Evolutionary conservation across 2,888 invertebrate genomes (phyloP).

Genomic region (Polydrusus tereticollis): DNA sequence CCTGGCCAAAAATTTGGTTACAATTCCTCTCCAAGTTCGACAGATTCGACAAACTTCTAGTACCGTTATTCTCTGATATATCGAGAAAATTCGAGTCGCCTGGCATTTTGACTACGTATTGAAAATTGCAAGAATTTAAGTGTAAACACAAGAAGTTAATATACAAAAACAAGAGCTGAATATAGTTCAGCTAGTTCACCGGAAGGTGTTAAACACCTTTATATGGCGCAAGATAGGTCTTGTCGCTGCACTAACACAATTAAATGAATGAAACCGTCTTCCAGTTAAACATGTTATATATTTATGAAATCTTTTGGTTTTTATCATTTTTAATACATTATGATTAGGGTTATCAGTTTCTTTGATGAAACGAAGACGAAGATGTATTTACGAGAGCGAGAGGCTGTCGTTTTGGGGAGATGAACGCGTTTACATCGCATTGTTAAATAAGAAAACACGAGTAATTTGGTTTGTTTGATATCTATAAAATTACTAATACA

Average conservation of each 20-base stretch:
- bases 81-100: conserved; percentile 5
- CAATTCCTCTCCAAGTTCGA: conserved; percentile 59
- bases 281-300: conserved; percentile 22
- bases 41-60: conserved; percentile 35
- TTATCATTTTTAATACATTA: conserved; percentile 27
- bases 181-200: too few species aligned
- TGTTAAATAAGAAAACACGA: too few species aligned
- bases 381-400: conserved; percentile 1
- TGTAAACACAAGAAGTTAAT: too few species aligned
- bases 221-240: not conserved
- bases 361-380: conserved; percentile 31
- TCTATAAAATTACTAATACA: too few species aligned
- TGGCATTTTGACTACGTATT: too few species aligned
- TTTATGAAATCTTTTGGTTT: conserved; percentile 19
- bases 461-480: too few species aligned
- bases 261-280: conserved; percentile 20
- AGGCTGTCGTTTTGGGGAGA: not conserved
- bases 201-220: not conserved
- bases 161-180: too few species aligned
- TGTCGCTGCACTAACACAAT: not conserved
- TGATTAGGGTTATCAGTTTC: conserved; percentile 31
- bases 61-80: not conserved
- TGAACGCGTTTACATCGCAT: conserved; percentile 17
- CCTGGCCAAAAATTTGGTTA: conserved; percentile 61
- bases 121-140: not conserved